A percentile compares a stretch with the other conserved stretches of the same genome.
Conservation (phyloP, 2,113 vertebrate genomes). For the Ondatra zibethicus region DNA sequence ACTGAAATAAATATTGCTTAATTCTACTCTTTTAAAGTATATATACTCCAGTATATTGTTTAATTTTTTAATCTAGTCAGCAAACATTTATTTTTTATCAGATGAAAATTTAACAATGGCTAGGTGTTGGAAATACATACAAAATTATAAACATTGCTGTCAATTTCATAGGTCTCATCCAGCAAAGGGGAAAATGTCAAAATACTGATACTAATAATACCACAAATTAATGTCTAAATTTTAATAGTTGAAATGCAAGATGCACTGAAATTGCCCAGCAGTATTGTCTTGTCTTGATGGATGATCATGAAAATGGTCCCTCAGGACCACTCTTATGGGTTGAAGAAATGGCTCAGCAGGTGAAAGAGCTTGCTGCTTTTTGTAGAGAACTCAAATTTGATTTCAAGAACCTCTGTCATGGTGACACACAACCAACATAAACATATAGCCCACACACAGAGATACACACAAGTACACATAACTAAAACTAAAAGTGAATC, state of each 20-base stretch:
- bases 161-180: not conserved
- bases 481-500: not conserved
- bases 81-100: not conserved
- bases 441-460: not conserved
- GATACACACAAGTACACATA: not conserved
- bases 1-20: not conserved
- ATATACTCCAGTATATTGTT: not conserved
- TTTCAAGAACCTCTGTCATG: not conserved
- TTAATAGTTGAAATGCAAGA: not conserved
- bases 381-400: not conserved
- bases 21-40: not conserved
- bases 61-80: not conserved
- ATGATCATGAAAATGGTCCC: not conserved
- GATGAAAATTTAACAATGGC: not conserved
- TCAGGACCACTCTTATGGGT: not conserved
- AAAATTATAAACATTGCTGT: not conserved
- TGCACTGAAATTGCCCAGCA: not conserved
- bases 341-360: not conserved
- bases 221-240: slow-evolving; percentile 18
- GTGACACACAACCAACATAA: not conserved
- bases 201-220: not conserved
- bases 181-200: slow-evolving; percentile 21
- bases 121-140: not conserved
- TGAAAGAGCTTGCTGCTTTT: not conserved
- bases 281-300: not conserved